phyloP scores from a whole-genome alignment of 1,140 invertebrate genomes.

The Euura lappo region DNA sequence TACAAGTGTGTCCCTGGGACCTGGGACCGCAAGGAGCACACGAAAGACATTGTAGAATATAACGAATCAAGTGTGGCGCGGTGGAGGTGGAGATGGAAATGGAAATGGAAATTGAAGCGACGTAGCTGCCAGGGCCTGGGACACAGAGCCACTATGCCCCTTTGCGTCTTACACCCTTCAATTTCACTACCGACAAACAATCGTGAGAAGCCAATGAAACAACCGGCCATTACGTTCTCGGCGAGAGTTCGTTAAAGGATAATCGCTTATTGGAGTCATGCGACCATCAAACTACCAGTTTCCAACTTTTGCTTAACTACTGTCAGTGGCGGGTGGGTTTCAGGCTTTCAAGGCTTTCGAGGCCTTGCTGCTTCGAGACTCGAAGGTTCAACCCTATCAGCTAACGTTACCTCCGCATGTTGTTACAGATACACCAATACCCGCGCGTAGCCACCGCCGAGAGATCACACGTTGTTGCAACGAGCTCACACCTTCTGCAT shows the following conservation, averaged over 20 bases:
- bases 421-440: not conserved
- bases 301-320: slow-evolving; percentile 51
- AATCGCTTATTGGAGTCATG: slow-evolving; percentile 54
- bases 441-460: not conserved
- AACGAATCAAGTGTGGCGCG: not conserved
- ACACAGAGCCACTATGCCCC: not conserved
- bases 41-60: not conserved
- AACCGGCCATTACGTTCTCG: slow-evolving; percentile 50
- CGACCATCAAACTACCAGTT: slow-evolving; percentile 49
- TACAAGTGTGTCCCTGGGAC: too few species aligned
- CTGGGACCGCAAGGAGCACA: not conserved
- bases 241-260: slow-evolving; percentile 44
- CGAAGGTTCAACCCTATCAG: not conserved
- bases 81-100: not conserved
- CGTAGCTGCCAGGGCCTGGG: not conserved
- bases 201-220: slow-evolving; percentile 47
- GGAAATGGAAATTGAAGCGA: not conserved
- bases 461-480: slow-evolving; percentile 27
- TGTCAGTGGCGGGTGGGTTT: slow-evolving; percentile 22
- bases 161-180: not conserved
- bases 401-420: not conserved
- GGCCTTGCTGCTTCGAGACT: not conserved
- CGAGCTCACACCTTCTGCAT: slow-evolving; percentile 50
- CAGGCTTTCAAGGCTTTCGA: not conserved
- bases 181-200: not conserved